Base-by-base conservation (phyloP, 2,113 vertebrate genomes). In the Rhynchomys soricoides region DNA sequence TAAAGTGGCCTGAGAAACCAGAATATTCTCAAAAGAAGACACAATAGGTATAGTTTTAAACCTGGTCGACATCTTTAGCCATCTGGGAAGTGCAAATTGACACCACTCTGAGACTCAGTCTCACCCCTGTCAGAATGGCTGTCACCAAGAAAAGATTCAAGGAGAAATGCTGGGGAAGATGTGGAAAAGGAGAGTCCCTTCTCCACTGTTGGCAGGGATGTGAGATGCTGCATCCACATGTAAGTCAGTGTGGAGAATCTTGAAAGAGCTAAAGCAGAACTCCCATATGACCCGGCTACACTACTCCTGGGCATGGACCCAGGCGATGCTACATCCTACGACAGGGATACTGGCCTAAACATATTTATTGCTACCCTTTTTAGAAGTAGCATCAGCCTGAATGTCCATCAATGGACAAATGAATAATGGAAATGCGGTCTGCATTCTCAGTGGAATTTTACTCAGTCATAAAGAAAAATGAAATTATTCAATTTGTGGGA, bases 401-500 rank as follows among this genome's bases (percentile, higher is more conserved):
- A 37, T 50, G 83, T 68, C 83, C 62, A 86, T 68, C 83, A 86
- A 22, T 62, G 24, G 43, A 66, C 43, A 68, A 68, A 86, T 68
- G 83, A 86, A 40, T 68, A 68, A 48, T 50, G 83, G 64, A 48
- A 86, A 86, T 68, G 83, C 68, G 83, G 62, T 37, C 62, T 68
- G 62, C 43, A 68, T 68, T 68, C 83, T 68, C 62, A 7, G 48
- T 50, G 83, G 83, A 86, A 86, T 86, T 68, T 48, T 48, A 68
- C 62, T 86, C 62, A 86, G 83, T 62, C 43, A 86, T 86, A 48
- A 68, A 48, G 83, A 68, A 50, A 66, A 86, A 86, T 68, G 62
- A 86, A 86, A 86, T 86, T 68, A 86, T 68, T 86, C 83, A 86
- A 86, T 86, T 86, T 86, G 83, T 1, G 8, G 19, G 31, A 86